Evolutionary conservation across 2,888 invertebrate genomes (phyloP).

Genomic region (Prosopocoilus inquinatus): DNA sequence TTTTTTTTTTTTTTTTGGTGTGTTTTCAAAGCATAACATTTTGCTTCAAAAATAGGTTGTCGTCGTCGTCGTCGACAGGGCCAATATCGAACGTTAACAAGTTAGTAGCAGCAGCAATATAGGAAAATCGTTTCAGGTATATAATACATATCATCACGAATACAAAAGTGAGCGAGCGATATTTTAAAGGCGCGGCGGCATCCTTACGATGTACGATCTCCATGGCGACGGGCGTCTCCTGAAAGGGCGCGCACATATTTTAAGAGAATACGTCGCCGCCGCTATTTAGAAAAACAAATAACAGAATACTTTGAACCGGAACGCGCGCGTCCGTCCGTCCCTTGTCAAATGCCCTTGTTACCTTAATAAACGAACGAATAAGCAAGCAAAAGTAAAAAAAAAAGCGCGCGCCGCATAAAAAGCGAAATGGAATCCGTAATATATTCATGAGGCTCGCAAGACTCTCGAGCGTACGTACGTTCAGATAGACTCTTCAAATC

Average conservation of each 20-base stretch:
- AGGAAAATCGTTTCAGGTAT: no score
- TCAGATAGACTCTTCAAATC: neutral
- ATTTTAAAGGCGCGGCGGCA: neutral
- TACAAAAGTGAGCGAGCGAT: no score
- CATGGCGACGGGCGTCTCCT: constrained; percentile 15
- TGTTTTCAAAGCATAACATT: no score
- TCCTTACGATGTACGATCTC: neutral
- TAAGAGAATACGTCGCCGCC: neutral
- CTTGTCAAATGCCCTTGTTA: constrained; percentile 20
- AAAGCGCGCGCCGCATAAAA: neutral
- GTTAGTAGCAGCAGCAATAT: no score
- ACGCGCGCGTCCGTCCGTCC: no score
- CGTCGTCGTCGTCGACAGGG: no score
- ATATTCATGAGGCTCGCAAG: constrained; percentile 2
- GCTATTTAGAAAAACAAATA: neutral
- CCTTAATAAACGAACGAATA: constrained; percentile 2
- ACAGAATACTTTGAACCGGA: neutral
- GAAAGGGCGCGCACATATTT: neutral
- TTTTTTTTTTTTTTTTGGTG: no score
- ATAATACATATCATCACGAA: no score
- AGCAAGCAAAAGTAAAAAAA: neutral
- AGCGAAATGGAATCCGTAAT: constrained; percentile 4
- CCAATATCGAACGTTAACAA: no score
- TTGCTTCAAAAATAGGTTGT: no score
- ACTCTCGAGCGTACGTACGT: neutral